Evolutionary conservation across 2,797 vertebrate species (phyloP), one percentile per base, ranked within the genome.

Genomic region (Rallus crepitans): DNA sequence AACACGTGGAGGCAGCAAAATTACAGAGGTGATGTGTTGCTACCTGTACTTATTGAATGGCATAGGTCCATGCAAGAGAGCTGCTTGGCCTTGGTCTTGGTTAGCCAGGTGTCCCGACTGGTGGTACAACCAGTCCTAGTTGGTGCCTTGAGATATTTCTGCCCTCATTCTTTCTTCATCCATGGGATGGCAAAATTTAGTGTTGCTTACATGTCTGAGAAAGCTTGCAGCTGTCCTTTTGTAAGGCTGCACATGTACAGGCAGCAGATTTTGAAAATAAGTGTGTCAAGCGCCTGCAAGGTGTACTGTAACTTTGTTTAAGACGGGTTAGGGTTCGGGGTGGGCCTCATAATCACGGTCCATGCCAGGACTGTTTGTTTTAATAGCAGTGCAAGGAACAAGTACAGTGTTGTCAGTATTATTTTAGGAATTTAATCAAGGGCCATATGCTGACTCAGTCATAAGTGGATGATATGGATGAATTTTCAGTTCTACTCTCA

Each of bases 351-450:
- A 87, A 73, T 90, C 70, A 65, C 0, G 7, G 78, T 73, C 95
- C 88, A 85, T 94, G 75, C 83, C 94, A 52, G 93, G 78, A 95
- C 68, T 91, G 31, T 89, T 90, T 94, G 70, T 93, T 86, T 93
- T 87, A 89, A 59, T 31, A 70, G 30, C 60, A 57, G 24, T 65
- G 52, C 56, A 69, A 84, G 71, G 56, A 96, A 80, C 78, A 89
- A 71, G 90, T 84, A 87, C 60, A n/a, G 30, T 68, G 72, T 66
- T 95, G 93, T 89, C 75, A 82, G 75, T 80, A 63, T 90, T 93
- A 93, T 90, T 94, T 96, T 82, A 93, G 75, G 91, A 95, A 96
- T 96, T 95, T 96, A 93, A 92, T 95, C 78, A 80, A 79, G 60
- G 72, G 25, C 64, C 60, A 23, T 92, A 84, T 89, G 64, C 81